Evolutionary conservation across 2,797 vertebrate genomes (phyloP).

Genomic region (Sebastes hopkinsi): DNA sequence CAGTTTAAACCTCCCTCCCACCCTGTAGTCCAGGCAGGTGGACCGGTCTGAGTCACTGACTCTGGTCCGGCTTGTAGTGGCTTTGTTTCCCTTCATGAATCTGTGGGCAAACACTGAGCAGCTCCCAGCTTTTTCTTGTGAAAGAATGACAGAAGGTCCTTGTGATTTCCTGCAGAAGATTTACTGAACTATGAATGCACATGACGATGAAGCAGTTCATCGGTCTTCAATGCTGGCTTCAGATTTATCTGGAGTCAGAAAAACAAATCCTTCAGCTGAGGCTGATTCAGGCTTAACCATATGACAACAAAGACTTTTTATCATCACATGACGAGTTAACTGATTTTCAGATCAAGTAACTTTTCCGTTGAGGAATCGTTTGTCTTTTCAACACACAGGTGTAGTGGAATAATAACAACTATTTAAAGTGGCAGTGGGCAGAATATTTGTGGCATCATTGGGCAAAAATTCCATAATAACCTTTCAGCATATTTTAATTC

Average conservation of each 20-base stretch:
- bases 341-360: too few species aligned
- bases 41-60: background rate
- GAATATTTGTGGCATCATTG: too few species aligned
- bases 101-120: background rate
- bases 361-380: background rate
- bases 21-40: conserved; percentile 8
- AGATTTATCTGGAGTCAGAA: background rate
- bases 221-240: background rate
- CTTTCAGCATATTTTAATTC: too few species aligned
- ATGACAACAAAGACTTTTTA: background rate
- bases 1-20: background rate
- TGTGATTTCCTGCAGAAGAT: conserved; percentile 1
- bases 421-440: fast-evolving
- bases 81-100: background rate
- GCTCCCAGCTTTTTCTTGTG: background rate
- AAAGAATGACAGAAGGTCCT: background rate
- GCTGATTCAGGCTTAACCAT: background rate
- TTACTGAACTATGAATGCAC: background rate
- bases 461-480: too few species aligned
- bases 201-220: background rate
- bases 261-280: background rate
- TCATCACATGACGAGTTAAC: background rate
- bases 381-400: background rate
- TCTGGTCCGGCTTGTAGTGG: background rate
- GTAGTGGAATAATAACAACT: background rate